Evolutionary conservation across 2,113 vertebrate genomes (phyloP).

Genomic region (Turnix velox): DNA sequence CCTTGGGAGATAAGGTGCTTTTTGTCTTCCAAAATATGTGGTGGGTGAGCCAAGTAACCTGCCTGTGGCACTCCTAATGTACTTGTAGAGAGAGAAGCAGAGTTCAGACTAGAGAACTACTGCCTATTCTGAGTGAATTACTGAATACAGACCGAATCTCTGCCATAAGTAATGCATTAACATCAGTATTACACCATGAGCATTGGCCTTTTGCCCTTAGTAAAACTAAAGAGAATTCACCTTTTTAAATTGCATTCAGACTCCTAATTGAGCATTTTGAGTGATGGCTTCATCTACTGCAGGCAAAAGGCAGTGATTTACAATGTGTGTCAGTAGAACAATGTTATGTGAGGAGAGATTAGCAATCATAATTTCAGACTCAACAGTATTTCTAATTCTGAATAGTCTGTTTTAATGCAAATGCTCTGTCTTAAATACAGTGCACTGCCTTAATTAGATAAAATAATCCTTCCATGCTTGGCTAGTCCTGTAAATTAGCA

Average conservation of each 20-base stretch:
- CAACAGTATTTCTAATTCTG: constrained; percentile 69
- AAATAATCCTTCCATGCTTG: constrained; percentile 69
- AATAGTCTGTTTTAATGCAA: constrained; percentile 65
- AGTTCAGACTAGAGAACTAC: not conserved
- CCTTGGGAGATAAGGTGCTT: not conserved
- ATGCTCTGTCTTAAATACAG: constrained; percentile 58
- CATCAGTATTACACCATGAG: not conserved
- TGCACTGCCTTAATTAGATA: constrained; percentile 69
- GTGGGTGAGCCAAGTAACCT: not conserved
- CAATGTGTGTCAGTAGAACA: constrained; percentile 43
- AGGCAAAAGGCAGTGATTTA: constrained; percentile 27
- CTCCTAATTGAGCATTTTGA: constrained; percentile 28
- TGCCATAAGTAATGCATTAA: constrained; percentile 19
- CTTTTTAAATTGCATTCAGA: constrained; percentile 21
- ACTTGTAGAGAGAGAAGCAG: not conserved
- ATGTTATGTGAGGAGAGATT: constrained; percentile 39
- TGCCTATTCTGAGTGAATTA: not conserved
- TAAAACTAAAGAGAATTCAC: not conserved
- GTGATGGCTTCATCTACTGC: constrained; percentile 20
- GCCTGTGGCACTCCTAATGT: not conserved
- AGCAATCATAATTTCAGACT: constrained; percentile 64
- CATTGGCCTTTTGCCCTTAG: not conserved
- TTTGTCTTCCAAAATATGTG: not conserved
- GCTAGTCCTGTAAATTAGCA: constrained; percentile 61
- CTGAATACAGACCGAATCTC: not conserved